Evolutionary conservation across 1,140 invertebrate species (phyloP), one percentile per base, ranked within the genome.

Genomic region (Sweltsa coloradensis): DNA sequence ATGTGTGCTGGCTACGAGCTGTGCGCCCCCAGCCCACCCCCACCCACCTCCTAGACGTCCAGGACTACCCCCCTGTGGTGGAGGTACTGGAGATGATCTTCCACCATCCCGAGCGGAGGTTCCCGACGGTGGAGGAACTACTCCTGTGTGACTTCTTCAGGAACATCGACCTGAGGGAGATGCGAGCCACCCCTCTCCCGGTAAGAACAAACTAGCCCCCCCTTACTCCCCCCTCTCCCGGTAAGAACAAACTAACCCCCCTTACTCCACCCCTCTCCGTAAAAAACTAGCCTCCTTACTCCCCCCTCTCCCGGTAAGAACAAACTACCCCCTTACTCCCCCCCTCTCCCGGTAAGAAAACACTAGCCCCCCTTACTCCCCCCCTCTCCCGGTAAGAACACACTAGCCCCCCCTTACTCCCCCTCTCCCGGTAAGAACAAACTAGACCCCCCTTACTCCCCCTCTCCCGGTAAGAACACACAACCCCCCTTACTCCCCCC

Each of bases 1-100:
- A 93, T 94, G 89, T 83, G 84, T 57, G 78, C 83, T 19, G 89
- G 86, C 25, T 81, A 83, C 52, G 86, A 90, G 57, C 66, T 91
- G 37, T 75, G 78, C 51, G 72, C 75, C 44, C 75, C 85, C 13
- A 82, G 55, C 83, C 85, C 16, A 79, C 76, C 50, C 68, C 75
- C 52, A 72, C 73, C 49, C 81, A 87, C 57, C 67, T 87, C 52
- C 64, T 75, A 23, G n/a, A 89, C 57, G 64, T 91, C 49, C 68
- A 78, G 46, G 73, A 76, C 57, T 83, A 83, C 66, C 11, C 45
- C 21, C 57, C 85, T 81, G 79, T 89, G 24, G 72, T 80, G 34
- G 81, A 89, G 62, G 77, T 91, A 49, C 70, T 92, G 49, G 78
- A 83, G 51, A 71, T 79, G 50, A 89, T 92, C 57, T 92, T 92